phyloP scores from a whole-genome alignment of 2,797 vertebrate species.

The Aplochiton taeniatus region DNA sequence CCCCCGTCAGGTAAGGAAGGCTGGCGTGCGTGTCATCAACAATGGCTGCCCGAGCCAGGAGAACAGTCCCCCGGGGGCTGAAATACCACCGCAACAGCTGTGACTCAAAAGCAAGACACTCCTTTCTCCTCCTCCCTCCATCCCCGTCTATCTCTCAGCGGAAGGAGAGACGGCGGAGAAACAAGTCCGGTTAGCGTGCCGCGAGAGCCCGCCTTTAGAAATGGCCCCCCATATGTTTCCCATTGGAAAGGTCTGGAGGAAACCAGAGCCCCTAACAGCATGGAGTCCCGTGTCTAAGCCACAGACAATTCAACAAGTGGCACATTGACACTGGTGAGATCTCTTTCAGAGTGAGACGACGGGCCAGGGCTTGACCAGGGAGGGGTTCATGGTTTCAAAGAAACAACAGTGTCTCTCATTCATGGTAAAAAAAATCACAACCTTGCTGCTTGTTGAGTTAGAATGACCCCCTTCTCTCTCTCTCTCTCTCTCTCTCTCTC shows the following conservation, averaged over 20 bases:
- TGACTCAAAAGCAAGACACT: slow-evolving; percentile 39
- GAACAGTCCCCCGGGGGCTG: slow-evolving; percentile 40
- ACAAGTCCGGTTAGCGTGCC: slow-evolving; percentile 14
- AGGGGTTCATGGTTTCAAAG: background rate
- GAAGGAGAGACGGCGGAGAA: slow-evolving; percentile 1
- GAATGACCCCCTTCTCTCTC: slow-evolving; percentile 58
- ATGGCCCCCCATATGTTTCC: slow-evolving; percentile 64
- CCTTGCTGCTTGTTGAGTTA: slow-evolving; percentile 42
- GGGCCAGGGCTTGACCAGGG: slow-evolving; percentile 6
- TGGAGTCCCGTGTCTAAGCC: slow-evolving; percentile 47
- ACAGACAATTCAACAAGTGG: background rate
- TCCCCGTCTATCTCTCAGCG: slow-evolving; percentile 20
- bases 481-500: slow-evolving; percentile 41
- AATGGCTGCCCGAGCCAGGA: slow-evolving; percentile 59
- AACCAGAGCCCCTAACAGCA: slow-evolving; percentile 49
- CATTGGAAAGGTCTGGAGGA: slow-evolving; percentile 58
- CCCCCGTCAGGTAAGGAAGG: slow-evolving; percentile 38
- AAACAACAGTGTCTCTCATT: slow-evolving; percentile 32
- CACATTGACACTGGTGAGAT: background rate
- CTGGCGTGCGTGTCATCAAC: slow-evolving; percentile 59
- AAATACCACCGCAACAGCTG: slow-evolving; percentile 66
- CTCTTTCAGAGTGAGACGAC: slow-evolving; percentile 15
- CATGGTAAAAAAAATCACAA: background rate
- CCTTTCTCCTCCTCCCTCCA: background rate
- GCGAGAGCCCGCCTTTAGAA: slow-evolving; percentile 31